Percentiles rank a stretch among this genome's conserved stretches.
phyloP scores from a whole-genome alignment of 2,113 vertebrate genomes.

The Triplophysa rosa region DNA sequence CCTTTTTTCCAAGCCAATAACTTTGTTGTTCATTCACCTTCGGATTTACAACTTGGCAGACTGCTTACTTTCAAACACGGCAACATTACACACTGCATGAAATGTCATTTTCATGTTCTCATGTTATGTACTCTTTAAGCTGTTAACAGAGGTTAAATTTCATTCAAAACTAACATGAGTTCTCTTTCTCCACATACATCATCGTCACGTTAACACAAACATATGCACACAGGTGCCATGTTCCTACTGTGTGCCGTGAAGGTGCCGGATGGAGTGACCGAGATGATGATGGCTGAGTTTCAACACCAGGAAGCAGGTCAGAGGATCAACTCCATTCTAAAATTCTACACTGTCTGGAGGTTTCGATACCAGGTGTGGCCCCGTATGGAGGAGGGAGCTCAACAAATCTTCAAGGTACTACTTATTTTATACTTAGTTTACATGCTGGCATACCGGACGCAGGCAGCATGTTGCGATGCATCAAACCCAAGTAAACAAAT shows the following conservation, averaged over 20 bases:
- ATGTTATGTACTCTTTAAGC: no score
- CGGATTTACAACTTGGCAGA: no score
- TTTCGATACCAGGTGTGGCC: constrained; percentile 99
- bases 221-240: constrained; percentile 85
- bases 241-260: constrained; percentile 97
- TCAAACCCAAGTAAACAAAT: neutral
- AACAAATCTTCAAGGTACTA: constrained; percentile 97
- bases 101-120: no score
- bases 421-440: neutral
- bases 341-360: constrained; percentile 96
- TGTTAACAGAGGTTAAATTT: neutral
- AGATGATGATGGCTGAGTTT: constrained; percentile 98
- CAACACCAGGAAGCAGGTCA: constrained; percentile 94
- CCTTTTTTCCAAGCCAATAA: no score
- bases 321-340: constrained; percentile 92
- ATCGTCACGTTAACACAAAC: neutral
- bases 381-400: constrained; percentile 97
- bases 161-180: neutral
- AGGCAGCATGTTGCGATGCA: neutral
- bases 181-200: neutral
- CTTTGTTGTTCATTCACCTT: no score
- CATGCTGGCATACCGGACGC: no score
- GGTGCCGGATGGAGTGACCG: constrained; percentile 91
- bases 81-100: no score
- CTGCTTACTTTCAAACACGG: no score